Evolutionary conservation across 2,797 vertebrate genomes (phyloP).

Genomic region (Melopsittacus undulatus): DNA sequence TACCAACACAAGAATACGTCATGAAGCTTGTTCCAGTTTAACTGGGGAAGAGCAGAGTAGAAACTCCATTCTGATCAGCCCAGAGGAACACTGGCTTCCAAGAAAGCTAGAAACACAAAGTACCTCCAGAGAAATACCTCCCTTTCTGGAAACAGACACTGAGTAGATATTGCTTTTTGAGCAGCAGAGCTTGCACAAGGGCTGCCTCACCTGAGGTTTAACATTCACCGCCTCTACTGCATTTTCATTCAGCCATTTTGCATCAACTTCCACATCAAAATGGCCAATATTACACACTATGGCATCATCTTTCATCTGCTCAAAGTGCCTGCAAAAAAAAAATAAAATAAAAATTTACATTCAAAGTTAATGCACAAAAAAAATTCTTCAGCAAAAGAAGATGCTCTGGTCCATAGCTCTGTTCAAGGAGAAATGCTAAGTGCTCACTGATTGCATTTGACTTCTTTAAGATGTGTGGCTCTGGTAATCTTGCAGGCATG

Average conservation of each 20-base stretch:
- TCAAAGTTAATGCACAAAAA: background rate
- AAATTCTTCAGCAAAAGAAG: background rate
- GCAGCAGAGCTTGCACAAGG: background rate
- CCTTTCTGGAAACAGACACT: background rate
- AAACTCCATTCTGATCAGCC: background rate
- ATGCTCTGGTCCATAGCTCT: background rate
- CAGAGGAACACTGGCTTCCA: background rate
- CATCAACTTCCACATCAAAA: slow-evolving; percentile 97
- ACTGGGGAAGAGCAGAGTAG: background rate
- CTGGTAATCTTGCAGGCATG: background rate
- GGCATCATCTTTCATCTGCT: slow-evolving; percentile 95
- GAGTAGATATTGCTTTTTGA: background rate
- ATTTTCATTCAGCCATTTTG: slow-evolving; percentile 91
- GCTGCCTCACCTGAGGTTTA: slow-evolving; percentile 89
- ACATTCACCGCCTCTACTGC: slow-evolving; percentile 88
- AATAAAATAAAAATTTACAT: background rate
- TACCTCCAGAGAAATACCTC: background rate
- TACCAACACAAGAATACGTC: background rate
- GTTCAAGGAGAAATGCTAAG: background rate
- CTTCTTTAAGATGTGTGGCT: background rate
- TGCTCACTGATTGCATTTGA: background rate
- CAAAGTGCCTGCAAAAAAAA: slow-evolving; percentile 86
- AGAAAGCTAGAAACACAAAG: background rate
- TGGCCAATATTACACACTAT: slow-evolving; percentile 98
- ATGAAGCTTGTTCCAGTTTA: background rate